phyloP scores from a whole-genome alignment of 2,888 invertebrate species.

The Diachrysia chrysitis region DNA sequence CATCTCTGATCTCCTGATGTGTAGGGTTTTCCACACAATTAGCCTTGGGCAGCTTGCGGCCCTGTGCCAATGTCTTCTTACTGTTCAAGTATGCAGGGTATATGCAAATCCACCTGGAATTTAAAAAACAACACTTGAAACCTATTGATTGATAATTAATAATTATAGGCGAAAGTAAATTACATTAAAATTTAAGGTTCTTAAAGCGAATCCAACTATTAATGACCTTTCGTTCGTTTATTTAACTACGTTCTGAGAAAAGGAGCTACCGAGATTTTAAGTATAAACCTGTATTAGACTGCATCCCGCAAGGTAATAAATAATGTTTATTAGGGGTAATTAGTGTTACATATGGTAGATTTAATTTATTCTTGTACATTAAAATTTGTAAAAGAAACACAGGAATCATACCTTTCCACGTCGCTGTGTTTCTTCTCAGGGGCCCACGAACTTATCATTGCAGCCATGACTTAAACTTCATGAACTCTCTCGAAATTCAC shows the following conservation, averaged over 20 bases:
- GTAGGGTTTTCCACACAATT: slow-evolving; percentile 98
- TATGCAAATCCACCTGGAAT: slow-evolving; percentile 96
- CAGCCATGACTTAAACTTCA: slow-evolving; percentile 75
- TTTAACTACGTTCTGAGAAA: neutral
- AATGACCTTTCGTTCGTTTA: no score
- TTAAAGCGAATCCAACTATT: no score
- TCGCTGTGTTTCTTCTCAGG: slow-evolving; percentile 95
- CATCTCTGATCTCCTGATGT: slow-evolving; percentile 98
- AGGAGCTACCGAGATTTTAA: neutral
- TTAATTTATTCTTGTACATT: neutral
- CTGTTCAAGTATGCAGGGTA: slow-evolving; percentile 99
- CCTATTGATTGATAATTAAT: neutral
- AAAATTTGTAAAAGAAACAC: neutral
- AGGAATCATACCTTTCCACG: slow-evolving; percentile 75
- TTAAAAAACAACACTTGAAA: neutral
- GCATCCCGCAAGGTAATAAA: neutral
- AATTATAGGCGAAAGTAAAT: neutral
- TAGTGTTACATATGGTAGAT: neutral
- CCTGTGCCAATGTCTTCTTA: slow-evolving; percentile 96
- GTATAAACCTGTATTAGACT: neutral
- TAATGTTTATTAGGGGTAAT: neutral
- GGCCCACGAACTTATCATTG: slow-evolving; percentile 90
- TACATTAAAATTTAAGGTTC: no score
- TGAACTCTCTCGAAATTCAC: neutral
- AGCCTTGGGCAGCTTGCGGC: slow-evolving; percentile 94